Conservation (phyloP, 2,797 vertebrate genomes). For the Trachops cirrhosus region DNA sequence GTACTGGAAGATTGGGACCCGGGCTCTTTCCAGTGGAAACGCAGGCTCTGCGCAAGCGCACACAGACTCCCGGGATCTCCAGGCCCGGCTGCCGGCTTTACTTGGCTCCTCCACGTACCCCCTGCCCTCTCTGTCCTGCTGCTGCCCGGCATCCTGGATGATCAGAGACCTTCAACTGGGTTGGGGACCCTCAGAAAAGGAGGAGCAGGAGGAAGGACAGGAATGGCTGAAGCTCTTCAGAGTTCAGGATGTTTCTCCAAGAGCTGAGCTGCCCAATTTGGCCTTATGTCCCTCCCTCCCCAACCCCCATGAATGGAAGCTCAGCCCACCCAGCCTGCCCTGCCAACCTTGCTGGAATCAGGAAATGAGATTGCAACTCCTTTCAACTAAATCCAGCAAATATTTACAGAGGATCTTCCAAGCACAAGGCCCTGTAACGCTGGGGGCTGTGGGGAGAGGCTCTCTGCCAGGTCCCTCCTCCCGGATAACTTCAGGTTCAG, state of each 20-base stretch:
- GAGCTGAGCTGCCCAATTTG: neutral
- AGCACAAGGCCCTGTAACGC: neutral
- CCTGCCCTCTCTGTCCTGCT: neutral
- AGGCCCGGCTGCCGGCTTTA: neutral
- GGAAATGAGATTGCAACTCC: conserved; percentile 54
- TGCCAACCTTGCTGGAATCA: conserved; percentile 20
- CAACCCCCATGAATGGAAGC: neutral
- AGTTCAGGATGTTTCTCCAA: neutral
- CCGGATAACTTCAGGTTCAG: neutral
- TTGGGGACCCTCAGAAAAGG: neutral
- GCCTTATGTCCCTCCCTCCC: neutral
- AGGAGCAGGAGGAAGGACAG: neutral
- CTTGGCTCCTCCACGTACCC: neutral
- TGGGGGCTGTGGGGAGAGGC: neutral
- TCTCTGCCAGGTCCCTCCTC: neutral
- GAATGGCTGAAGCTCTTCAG: neutral
- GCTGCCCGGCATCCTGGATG: neutral
- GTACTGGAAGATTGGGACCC: neutral
- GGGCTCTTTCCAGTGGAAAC: neutral
- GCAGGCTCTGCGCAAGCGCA: neutral
- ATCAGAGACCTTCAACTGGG: neutral
- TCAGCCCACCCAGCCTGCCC: neutral
- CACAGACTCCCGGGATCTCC: neutral
- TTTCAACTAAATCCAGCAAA: neutral
- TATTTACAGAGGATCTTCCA: conserved; percentile 36